Conservation (phyloP, 2,113 vertebrate genomes). For the Megatriorchis doriae region DNA sequence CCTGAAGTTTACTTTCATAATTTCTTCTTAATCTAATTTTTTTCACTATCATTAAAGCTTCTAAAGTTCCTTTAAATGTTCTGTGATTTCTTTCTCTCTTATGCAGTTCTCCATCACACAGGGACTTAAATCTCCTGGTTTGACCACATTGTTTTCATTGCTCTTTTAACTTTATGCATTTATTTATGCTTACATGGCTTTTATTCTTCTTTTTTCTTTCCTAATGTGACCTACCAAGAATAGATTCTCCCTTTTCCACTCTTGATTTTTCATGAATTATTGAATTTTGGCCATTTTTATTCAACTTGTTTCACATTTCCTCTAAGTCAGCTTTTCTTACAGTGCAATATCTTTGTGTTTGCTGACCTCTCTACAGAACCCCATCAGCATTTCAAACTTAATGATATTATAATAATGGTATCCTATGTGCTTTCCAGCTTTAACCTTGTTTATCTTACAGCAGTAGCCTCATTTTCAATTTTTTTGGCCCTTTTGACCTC, state of each 20-base stretch:
- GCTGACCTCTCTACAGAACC: slow-evolving; percentile 13
- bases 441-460: slow-evolving; percentile 27
- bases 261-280: slow-evolving; percentile 42
- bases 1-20: not conserved
- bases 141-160: not conserved
- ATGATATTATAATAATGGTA: not conserved
- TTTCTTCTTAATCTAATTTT: not conserved
- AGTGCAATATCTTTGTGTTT: not conserved
- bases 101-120: not conserved
- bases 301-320: slow-evolving; percentile 5
- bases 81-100: not conserved
- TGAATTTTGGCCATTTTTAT: slow-evolving; percentile 41
- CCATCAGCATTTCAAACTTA: slow-evolving; percentile 44
- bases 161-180: slow-evolving; percentile 11
- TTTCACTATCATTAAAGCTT: not conserved
- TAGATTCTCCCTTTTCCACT: not conserved
- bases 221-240: not conserved
- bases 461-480: not conserved
- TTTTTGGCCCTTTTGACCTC: not conserved
- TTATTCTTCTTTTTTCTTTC: accelerated
- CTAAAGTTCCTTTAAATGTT: not conserved
- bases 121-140: not conserved
- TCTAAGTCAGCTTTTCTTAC: slow-evolving; percentile 46
- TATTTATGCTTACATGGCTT: slow-evolving; percentile 20
- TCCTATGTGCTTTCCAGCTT: not conserved